Evolutionary conservation across 2,888 invertebrate genomes (phyloP).

Genomic region (Orthonychiurus folsomi): DNA sequence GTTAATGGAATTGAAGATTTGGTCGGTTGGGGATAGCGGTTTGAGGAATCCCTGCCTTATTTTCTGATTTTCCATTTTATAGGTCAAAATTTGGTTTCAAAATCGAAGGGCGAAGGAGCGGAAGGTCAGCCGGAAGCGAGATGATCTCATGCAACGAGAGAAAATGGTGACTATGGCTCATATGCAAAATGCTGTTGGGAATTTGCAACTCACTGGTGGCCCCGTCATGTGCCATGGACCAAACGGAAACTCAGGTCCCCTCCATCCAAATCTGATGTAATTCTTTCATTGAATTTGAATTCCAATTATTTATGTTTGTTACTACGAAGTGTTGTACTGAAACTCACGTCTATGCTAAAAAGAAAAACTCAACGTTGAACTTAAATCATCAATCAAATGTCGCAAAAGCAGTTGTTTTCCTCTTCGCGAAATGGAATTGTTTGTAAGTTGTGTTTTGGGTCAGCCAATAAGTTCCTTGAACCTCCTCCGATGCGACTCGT

Average conservation of each 20-base stretch:
- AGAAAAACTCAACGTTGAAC: no score
- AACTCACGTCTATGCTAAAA: no score
- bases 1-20: background rate
- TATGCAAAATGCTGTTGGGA: conserved; percentile 32
- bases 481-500: no score
- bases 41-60: background rate
- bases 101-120: conserved; percentile 89
- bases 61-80: conserved; percentile 28
- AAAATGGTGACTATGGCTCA: conserved; percentile 45
- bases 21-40: background rate
- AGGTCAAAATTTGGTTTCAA: conserved; percentile 80
- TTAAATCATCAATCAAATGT: no score
- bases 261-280: conserved; percentile 3
- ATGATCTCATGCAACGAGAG: conserved; percentile 58
- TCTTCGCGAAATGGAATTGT: no score
- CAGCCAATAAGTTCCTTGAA: no score
- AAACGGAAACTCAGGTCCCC: conserved; percentile 29
- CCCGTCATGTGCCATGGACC: conserved; percentile 24
- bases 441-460: no score
- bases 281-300: background rate
- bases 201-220: background rate
- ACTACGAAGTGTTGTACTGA: no score
- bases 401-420: no score
- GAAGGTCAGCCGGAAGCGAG: conserved; percentile 76
- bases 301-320: background rate